Conservation (phyloP, 2,113 vertebrate genomes). For the Felis chaus region DNA sequence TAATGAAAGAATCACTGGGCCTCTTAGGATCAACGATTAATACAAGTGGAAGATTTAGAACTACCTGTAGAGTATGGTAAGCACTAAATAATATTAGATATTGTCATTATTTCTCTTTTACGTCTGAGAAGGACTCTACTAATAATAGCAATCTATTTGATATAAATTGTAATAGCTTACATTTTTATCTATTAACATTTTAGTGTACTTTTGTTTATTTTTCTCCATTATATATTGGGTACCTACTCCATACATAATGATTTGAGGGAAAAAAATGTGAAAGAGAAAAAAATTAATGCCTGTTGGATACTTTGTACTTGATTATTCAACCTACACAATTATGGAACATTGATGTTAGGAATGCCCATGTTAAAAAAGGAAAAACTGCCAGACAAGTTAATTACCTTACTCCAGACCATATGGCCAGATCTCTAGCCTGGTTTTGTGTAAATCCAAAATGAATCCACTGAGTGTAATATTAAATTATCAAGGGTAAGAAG, state of each 20-base stretch:
- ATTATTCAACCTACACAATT: neutral
- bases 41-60: neutral
- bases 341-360: neutral
- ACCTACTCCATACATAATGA: neutral
- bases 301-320: neutral
- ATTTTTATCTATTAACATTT: neutral
- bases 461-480: accelerated
- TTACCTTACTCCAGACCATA: too few species aligned
- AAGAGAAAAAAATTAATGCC: neutral
- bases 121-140: neutral
- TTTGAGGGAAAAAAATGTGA: neutral
- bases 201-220: neutral
- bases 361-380: neutral
- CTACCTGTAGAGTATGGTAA: neutral
- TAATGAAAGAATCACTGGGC: neutral
- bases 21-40: neutral
- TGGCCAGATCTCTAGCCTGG: accelerated
- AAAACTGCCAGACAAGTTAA: neutral
- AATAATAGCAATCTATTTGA: neutral
- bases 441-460: neutral
- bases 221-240: neutral
- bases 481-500: neutral
- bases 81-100: neutral
- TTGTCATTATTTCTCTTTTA: neutral
- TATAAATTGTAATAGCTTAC: too few species aligned